A percentile compares a stretch with the other conserved stretches of the same genome.
phyloP scores from a whole-genome alignment of 2,888 invertebrate genomes.

The Mythimna ferrago region DNA sequence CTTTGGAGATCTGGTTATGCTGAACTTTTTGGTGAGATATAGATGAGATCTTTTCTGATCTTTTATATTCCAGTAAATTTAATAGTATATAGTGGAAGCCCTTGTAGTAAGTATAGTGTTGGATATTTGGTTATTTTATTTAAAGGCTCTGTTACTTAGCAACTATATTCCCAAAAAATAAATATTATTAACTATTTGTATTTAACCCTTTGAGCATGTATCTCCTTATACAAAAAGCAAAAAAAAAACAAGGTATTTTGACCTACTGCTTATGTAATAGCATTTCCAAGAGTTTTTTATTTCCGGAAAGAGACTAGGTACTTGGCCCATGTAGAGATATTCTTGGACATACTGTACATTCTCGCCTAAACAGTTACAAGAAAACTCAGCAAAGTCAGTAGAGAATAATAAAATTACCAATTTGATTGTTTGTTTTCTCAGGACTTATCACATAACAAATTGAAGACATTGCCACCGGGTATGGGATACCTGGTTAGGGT shows the following conservation, averaged over 20 bases:
- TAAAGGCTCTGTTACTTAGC: not conserved
- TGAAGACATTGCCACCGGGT: conserved; percentile 94
- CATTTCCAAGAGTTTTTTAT: no score
- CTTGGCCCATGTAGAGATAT: no score
- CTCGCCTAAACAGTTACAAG: no score
- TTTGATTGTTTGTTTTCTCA: conserved; percentile 75
- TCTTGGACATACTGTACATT: no score
- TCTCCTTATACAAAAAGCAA: no score
- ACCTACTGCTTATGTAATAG: no score
- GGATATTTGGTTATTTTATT: not conserved
- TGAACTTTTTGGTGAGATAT: conserved; percentile 88
- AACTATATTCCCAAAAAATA: not conserved
- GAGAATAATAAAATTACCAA: not conserved
- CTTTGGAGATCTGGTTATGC: conserved; percentile 95
- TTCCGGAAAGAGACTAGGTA: no score
- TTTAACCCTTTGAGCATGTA: no score
- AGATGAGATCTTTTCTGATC: not conserved
- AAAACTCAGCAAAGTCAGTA: no score
- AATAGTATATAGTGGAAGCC: not conserved
- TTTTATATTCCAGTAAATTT: not conserved
- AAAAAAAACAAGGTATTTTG: no score
- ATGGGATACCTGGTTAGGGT: conserved; percentile 96
- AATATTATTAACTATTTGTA: no score
- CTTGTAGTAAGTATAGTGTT: no score
- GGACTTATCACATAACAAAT: conserved; percentile 95